Conservation (phyloP, 2,113 vertebrate species). For the Phalacrocorax aristotelis region DNA sequence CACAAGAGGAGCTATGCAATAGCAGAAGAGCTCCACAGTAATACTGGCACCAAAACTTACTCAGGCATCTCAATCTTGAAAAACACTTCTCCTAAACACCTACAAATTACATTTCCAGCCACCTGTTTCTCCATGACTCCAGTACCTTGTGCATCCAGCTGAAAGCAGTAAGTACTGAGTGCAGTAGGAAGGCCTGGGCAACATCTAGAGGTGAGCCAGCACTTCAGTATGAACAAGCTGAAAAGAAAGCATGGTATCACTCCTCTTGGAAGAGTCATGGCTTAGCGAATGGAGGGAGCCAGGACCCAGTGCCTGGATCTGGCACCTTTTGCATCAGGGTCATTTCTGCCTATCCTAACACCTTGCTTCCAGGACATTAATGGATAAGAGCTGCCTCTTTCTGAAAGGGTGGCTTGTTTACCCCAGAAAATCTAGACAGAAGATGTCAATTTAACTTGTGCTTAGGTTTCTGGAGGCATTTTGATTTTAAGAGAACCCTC, state of each 20-base stretch:
- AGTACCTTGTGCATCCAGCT: background rate
- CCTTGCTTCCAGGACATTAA: background rate
- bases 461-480: background rate
- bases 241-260: accelerated
- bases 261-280: background rate
- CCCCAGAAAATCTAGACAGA: background rate
- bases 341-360: background rate
- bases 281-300: background rate
- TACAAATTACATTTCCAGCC: background rate
- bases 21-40: background rate
- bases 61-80: background rate
- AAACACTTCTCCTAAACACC: background rate
- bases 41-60: background rate
- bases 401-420: background rate
- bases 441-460: background rate
- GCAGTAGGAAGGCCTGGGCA: background rate
- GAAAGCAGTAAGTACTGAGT: accelerated
- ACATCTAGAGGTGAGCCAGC: background rate
- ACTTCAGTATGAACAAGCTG: background rate
- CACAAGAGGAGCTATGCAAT: accelerated
- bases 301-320: background rate
- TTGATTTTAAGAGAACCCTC: background rate
- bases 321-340: background rate
- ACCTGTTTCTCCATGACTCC: background rate
- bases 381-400: background rate